These are phyloP conservation scores for Microplitis manilae DNA, from an alignment of 2,888 invertebrate species.

Conservation along the genomic window DNA sequence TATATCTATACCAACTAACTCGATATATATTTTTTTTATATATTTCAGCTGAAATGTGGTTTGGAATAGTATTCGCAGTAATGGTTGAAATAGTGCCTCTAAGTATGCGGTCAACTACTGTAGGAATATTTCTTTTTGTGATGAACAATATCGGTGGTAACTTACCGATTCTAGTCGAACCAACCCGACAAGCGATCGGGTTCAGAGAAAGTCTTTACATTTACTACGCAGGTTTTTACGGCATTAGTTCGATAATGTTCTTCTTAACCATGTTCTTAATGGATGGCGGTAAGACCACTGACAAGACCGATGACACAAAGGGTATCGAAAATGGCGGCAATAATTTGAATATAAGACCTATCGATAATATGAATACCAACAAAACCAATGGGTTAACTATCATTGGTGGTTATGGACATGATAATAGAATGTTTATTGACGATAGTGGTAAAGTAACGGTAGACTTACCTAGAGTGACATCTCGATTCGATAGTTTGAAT, in stretches of 20 bases:
- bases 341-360: slow-evolving; percentile 37
- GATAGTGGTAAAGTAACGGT: slow-evolving; percentile 71
- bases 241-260: slow-evolving; percentile 78
- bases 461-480: slow-evolving; percentile 64
- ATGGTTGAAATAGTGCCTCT: slow-evolving; percentile 90
- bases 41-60: slow-evolving; percentile 92
- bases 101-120: slow-evolving; percentile 85
- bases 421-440: slow-evolving; percentile 75
- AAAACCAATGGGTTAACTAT: slow-evolving; percentile 20
- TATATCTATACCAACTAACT: too few relatives aligned
- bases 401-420: slow-evolving; percentile 71
- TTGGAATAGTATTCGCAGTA: slow-evolving; percentile 92
- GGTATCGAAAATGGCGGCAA: background rate
- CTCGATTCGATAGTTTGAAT: slow-evolving; percentile 50
- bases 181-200: slow-evolving; percentile 85
- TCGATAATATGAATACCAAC: slow-evolving; percentile 56
- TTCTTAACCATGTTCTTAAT: slow-evolving; percentile 8
- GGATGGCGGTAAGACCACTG: background rate
- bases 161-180: slow-evolving; percentile 89
- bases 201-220: slow-evolving; percentile 89
- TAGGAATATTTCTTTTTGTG: slow-evolving; percentile 90
- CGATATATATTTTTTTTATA: slow-evolving; percentile 10
- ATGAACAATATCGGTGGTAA: slow-evolving; percentile 96
- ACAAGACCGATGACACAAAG: background rate
- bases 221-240: slow-evolving; percentile 90